Evolutionary conservation across 2,888 invertebrate genomes (phyloP).

Genomic region (Idaea dimidiata): DNA sequence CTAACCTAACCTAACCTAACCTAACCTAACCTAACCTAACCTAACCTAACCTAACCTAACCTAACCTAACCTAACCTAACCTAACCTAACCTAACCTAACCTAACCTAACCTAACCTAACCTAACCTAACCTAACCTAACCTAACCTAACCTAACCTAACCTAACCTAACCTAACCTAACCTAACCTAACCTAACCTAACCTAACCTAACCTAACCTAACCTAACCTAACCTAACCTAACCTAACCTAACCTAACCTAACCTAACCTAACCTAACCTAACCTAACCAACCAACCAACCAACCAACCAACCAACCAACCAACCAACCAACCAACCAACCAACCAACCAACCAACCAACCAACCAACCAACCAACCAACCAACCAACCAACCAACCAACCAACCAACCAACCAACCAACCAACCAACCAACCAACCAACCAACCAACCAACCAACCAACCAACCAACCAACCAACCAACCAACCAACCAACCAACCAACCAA

Average conservation of each 20-base stretch:
- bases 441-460: no score
- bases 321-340: slow-evolving; percentile 29
- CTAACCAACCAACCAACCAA: no score
- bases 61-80: slow-evolving; percentile 22
- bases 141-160: slow-evolving; percentile 25
- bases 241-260: slow-evolving; percentile 27
- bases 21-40: not conserved
- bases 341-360: slow-evolving; percentile 22
- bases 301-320: no score
- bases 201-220: slow-evolving; percentile 33
- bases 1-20: slow-evolving; percentile 26
- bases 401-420: no score
- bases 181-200: slow-evolving; percentile 27
- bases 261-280: no score
- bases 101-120: slow-evolving; percentile 26
- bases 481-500: no score
- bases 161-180: slow-evolving; percentile 25
- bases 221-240: slow-evolving; percentile 33
- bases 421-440: no score
- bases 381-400: no score
- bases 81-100: slow-evolving; percentile 22
- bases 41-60: slow-evolving; percentile 4
- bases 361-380: no score
- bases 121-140: slow-evolving; percentile 28
- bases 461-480: no score